A percentile compares a stretch with the other conserved stretches of the same genome.
phyloP scores from a whole-genome alignment of 2,797 vertebrate genomes.

The Anableps anableps region DNA sequence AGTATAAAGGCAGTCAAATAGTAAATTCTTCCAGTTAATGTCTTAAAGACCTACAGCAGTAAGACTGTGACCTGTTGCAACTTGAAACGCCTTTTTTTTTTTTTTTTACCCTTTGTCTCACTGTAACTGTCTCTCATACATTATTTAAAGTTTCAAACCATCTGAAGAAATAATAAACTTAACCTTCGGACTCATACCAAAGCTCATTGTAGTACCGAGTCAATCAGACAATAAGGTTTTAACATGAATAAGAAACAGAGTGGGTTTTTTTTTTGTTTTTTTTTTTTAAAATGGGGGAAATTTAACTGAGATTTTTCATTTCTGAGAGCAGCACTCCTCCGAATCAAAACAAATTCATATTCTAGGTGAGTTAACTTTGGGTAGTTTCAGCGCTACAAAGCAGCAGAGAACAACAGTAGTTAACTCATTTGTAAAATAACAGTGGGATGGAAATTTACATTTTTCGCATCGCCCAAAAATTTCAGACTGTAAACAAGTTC shows the following conservation, averaged over 20 bases:
- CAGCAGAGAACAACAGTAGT: constrained; percentile 8
- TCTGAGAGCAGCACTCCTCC: constrained; percentile 12
- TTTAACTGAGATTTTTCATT: not conserved
- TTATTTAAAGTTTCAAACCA: not conserved
- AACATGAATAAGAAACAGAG: not conserved
- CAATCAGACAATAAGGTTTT: not conserved
- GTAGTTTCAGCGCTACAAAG: constrained; percentile 6
- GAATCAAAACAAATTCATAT: constrained; percentile 1
- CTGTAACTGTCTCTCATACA: not conserved
- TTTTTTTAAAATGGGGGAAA: not conserved
- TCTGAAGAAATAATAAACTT: not conserved
- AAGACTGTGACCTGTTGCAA: constrained; percentile 1
- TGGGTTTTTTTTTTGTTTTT: constrained; percentile 5
- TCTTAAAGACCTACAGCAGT: constrained; percentile 16
- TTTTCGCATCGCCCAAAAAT: not conserved
- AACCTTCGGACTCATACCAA: not conserved
- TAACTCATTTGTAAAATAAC: not conserved
- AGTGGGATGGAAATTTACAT: not conserved
- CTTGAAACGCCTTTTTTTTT: not conserved
- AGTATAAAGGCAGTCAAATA: constrained; percentile 13
- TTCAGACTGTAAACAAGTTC: not conserved
- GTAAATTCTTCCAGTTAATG: constrained; percentile 33
- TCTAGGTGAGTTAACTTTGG: not conserved
- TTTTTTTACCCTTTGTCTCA: not conserved
- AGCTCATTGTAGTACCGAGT: not conserved